Conservation (phyloP, 2,113 vertebrate genomes). For the Capra hircus region DNA sequence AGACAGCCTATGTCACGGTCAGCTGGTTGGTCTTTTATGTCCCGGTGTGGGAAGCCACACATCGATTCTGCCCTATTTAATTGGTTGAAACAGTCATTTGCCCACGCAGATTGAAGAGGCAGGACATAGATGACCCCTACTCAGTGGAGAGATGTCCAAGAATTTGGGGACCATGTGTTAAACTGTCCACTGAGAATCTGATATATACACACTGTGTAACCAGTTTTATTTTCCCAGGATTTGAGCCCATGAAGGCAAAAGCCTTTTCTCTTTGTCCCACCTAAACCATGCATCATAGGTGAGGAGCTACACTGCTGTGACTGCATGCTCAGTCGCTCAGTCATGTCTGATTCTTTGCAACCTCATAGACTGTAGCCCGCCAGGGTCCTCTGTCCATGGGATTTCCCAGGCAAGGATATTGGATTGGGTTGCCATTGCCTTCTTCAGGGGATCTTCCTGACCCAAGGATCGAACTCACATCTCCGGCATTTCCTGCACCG, state of each 20-base stretch:
- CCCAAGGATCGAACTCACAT: neutral
- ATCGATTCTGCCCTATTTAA: neutral
- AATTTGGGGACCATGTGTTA: neutral
- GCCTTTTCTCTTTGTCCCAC: neutral
- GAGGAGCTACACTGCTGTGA: accelerated
- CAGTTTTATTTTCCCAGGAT: neutral
- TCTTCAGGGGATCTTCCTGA: neutral
- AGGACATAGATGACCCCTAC: accelerated
- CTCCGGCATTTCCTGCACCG: neutral
- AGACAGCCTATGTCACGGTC: no score
- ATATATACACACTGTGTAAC: neutral
- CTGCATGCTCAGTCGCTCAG: neutral
- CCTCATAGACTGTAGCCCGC: neutral
- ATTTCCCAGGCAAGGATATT: neutral
- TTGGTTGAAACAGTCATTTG: neutral
- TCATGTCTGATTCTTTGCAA: neutral
- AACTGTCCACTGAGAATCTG: neutral
- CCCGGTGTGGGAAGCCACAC: neutral
- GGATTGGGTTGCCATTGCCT: neutral
- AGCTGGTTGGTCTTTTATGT: neutral
- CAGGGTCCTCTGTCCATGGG: neutral
- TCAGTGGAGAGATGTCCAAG: neutral
- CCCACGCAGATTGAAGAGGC: neutral
- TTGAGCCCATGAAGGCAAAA: accelerated
- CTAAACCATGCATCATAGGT: accelerated